A percentile compares a stretch with the other conserved stretches of the same genome.
Conservation (phyloP, 2,888 invertebrate species). For the Peribatodes rhomboidaria region DNA sequence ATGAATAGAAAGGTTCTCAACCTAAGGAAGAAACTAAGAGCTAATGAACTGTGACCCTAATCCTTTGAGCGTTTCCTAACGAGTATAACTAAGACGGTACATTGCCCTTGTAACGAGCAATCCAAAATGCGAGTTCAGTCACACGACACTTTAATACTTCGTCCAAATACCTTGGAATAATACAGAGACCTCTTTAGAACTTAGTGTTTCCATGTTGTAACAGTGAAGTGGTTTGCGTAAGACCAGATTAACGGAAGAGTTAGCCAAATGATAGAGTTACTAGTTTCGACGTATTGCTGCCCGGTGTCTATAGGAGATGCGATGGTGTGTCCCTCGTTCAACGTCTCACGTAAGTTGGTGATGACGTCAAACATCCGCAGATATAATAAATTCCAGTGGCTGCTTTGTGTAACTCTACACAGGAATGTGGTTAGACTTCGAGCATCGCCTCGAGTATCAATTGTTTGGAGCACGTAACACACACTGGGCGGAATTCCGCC, state of each 20-base stretch:
- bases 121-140: neutral
- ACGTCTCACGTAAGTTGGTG: neutral
- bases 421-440: constrained; percentile 31
- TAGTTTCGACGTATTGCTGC: neutral
- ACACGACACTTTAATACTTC: neutral
- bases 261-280: neutral
- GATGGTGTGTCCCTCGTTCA: neutral
- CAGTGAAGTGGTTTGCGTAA: neutral
- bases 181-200: neutral
- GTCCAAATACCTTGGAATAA: neutral
- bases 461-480: constrained; percentile 33
- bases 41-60: too few species aligned
- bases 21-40: too few species aligned
- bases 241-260: neutral
- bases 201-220: constrained; percentile 5
- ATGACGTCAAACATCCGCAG: constrained; percentile 11
- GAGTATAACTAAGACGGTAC: neutral
- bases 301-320: neutral
- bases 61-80: neutral
- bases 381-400: constrained; percentile 25
- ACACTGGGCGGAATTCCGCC: constrained; percentile 14
- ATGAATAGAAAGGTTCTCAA: too few species aligned
- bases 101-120: neutral
- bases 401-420: constrained; percentile 30
- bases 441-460: constrained; percentile 32